These are phyloP conservation scores for Bos indicus DNA, from an alignment of 2,113 vertebrate genomes.

Conservation along the genomic window DNA sequence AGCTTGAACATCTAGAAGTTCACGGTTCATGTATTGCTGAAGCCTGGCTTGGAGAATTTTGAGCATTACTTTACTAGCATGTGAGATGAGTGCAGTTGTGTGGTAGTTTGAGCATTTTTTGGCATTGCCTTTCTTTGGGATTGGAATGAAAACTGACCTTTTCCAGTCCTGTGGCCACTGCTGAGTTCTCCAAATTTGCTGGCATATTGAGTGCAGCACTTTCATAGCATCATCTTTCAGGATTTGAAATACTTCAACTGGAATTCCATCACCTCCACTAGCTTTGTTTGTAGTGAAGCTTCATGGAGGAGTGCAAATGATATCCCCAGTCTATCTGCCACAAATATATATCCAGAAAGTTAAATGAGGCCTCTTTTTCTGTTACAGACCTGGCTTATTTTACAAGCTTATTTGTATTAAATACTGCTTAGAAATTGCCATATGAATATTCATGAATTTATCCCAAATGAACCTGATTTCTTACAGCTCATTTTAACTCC, in stretches of 20 bases:
- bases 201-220: not conserved
- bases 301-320: not conserved
- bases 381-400: not conserved
- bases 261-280: not conserved
- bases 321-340: not conserved
- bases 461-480: not conserved
- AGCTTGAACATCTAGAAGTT: too few relatives aligned
- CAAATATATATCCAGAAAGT: not conserved
- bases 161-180: not conserved
- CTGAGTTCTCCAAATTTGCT: not conserved
- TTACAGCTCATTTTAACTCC: not conserved
- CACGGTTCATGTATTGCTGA: too few relatives aligned
- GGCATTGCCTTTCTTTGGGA: not conserved
- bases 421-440: not conserved
- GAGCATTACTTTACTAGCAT: too few relatives aligned
- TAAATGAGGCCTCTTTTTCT: not conserved
- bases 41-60: too few relatives aligned
- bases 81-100: too few relatives aligned
- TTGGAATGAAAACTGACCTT: not conserved
- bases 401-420: not conserved
- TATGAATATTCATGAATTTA: not conserved
- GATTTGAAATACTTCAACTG: not conserved
- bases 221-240: not conserved
- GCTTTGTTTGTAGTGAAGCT: not conserved
- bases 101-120: not conserved